Base-by-base conservation (phyloP, 2,888 invertebrate species). In the Callimorpha dominula region DNA sequence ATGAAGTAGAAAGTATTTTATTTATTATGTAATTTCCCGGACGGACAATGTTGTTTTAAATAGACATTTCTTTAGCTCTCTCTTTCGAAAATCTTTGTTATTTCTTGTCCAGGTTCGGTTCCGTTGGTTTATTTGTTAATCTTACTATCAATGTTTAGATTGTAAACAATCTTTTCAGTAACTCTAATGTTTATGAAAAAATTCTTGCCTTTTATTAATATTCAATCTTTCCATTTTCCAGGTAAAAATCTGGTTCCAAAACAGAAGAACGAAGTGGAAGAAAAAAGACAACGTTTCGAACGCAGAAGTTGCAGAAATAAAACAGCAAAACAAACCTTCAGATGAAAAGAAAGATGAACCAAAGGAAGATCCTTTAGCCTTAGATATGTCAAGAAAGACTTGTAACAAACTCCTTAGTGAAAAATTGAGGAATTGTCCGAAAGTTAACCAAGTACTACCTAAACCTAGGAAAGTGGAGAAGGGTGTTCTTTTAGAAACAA, bases 211-310 rank as follows among this genome's bases (percentile, higher is more conserved):
- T 8, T 60, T 62, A 62, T 20, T 76, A 76, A 83, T 17, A 17
- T 54, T 31, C 17, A 46, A 60, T 83, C 87, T 80, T 85, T 77
- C 86, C 86, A 49, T 79, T 87, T 96, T 96, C 60, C 97, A 98
- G 98, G 98, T 98, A 86, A 98, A 98, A 95, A 98, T 98, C 82
- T 98, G 98, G 98, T 98, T 98, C 92, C 98, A 98, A 94, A 98
- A 98, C 91, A 96, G 98, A 84, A 92, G 96, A 91, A 96, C 96
- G 72, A 96, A 96, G 85, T 96, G 99, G 92, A 99, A 99, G 95
- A 99, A 99, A 92, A 98, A 98, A 91, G 99, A 99, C 94, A 98
- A 98, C 94, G 97, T 99, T 72, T 97, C 97, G 76, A 98, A 98
- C 90, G 97, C 98, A 31, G 98, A 99, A 91, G 98, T 98, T 4